These are phyloP conservation scores for Telmatochromis sp. DNA, from an alignment of 2,113 vertebrate species.

Conservation along the genomic window DNA sequence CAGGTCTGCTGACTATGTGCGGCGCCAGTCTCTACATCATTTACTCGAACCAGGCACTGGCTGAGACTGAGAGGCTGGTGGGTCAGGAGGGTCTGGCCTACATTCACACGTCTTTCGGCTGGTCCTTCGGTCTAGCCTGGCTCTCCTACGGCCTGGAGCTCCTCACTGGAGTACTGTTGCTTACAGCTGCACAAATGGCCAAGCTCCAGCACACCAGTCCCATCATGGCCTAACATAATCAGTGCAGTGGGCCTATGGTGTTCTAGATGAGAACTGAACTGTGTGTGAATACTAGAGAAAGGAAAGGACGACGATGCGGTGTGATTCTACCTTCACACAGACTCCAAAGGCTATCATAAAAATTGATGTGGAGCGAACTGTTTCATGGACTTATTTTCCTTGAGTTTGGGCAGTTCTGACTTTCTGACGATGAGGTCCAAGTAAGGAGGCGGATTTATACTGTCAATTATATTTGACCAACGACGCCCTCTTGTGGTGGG, in stretches of 20 bases:
- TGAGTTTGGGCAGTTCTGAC: neutral
- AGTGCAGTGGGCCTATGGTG: neutral
- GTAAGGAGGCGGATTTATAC: neutral
- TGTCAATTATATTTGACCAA: neutral
- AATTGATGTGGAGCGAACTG: neutral
- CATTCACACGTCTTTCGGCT: constrained; percentile 61
- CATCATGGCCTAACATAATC: neutral
- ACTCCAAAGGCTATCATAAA: neutral
- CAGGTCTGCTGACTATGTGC: constrained; percentile 72
- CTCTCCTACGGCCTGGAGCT: constrained; percentile 68
- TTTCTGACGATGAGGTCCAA: neutral
- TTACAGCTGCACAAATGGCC: constrained; percentile 17
- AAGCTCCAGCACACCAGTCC: neutral
- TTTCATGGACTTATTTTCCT: neutral
- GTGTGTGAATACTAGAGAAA: neutral
- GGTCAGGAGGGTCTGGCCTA: constrained; percentile 26
- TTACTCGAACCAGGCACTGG: constrained; percentile 66
- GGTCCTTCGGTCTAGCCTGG: constrained; percentile 72
- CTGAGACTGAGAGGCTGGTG: constrained; percentile 40
- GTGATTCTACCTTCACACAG: neutral
- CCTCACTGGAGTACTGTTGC: constrained; percentile 39
- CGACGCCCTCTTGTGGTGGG: constrained; percentile 2
- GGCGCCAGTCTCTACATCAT: constrained; percentile 68
- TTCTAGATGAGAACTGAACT: neutral
- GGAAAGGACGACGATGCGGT: neutral